Evolutionary conservation across 30 jellyfish, hydroid and myxozoan genomes (phyloP).

Genomic region (Chironex yamaguchii): DNA sequence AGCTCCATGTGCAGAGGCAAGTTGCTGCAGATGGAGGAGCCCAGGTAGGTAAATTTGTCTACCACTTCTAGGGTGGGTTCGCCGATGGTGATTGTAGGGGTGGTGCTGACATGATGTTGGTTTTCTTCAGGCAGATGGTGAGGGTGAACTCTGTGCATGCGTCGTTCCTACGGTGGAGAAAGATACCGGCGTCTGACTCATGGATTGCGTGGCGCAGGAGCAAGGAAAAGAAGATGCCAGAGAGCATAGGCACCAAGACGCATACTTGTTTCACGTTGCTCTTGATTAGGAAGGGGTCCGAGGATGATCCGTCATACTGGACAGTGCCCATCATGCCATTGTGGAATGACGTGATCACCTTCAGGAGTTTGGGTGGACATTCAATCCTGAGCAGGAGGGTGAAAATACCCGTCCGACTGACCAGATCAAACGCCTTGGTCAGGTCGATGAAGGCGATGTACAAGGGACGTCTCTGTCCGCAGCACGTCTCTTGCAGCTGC

Average conservation of each 20-base stretch:
- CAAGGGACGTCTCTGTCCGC: neutral
- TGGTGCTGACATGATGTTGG: no score
- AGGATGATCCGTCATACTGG: slow-evolving; percentile 1
- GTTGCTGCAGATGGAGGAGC: no score
- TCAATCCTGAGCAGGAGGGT: neutral
- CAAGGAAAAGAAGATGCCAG: no score
- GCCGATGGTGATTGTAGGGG: no score
- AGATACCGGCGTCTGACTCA: neutral
- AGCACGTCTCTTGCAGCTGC: neutral
- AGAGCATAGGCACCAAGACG: neutral
- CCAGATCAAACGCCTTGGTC: slow-evolving; percentile 8
- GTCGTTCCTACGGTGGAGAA: neutral
- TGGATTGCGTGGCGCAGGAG: neutral
- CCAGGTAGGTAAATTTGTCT: no score
- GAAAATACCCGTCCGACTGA: neutral
- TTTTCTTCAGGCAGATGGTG: no score
- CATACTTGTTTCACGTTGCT: neutral
- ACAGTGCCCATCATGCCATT: neutral
- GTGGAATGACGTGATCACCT: neutral
- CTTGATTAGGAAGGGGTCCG: neutral
- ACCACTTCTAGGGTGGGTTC: no score
- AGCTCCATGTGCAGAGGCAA: no score
- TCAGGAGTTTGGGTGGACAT: slow-evolving; percentile 10
- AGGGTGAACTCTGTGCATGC: no score
- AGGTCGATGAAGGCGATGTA: slow-evolving; percentile 1